phyloP scores from a whole-genome alignment of 2,888 invertebrate species.

The Scaeva pyrastri region DNA sequence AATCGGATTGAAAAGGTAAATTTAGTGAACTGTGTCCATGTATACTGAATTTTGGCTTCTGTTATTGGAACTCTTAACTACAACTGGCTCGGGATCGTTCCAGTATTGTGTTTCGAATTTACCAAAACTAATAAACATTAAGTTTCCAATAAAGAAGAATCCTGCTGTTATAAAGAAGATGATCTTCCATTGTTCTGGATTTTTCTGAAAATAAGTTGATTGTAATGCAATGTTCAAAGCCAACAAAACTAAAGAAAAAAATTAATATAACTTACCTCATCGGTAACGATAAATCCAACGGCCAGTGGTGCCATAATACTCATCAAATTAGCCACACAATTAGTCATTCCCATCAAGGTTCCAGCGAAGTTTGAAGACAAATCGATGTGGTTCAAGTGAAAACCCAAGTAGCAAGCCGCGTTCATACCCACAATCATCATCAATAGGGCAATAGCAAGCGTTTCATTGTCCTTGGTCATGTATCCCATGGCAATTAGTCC shows the following conservation, averaged over 20 bases:
- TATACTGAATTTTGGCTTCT: slow-evolving; percentile 26
- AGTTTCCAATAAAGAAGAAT: slow-evolving; percentile 88
- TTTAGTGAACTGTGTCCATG: slow-evolving; percentile 28
- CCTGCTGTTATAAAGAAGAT: slow-evolving; percentile 88
- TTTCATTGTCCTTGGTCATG: slow-evolving; percentile 80
- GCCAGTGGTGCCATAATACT: slow-evolving; percentile 91
- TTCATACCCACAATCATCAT: slow-evolving; percentile 90
- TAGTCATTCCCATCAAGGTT: slow-evolving; percentile 88
- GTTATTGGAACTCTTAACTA: background rate
- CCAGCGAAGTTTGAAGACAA: slow-evolving; percentile 93
- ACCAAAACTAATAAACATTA: slow-evolving; percentile 87
- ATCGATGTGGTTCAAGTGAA: slow-evolving; percentile 93
- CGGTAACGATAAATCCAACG: slow-evolving; percentile 88
- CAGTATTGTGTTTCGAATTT: slow-evolving; percentile 87
- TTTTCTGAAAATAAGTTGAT: slow-evolving; percentile 84
- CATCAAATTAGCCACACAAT: slow-evolving; percentile 88
- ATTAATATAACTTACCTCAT: slow-evolving; percentile 87
- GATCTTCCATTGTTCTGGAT: slow-evolving; percentile 87
- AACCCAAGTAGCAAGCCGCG: slow-evolving; percentile 90
- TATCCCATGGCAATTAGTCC: slow-evolving; percentile 85
- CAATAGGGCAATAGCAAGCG: slow-evolving; percentile 87
- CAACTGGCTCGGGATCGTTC: slow-evolving; percentile 83
- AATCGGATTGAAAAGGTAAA: background rate
- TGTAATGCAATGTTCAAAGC: slow-evolving; percentile 79
- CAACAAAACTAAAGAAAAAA: slow-evolving; percentile 86